Conservation (phyloP, 2,113 vertebrate genomes). For the Osmerus eperlanus region DNA sequence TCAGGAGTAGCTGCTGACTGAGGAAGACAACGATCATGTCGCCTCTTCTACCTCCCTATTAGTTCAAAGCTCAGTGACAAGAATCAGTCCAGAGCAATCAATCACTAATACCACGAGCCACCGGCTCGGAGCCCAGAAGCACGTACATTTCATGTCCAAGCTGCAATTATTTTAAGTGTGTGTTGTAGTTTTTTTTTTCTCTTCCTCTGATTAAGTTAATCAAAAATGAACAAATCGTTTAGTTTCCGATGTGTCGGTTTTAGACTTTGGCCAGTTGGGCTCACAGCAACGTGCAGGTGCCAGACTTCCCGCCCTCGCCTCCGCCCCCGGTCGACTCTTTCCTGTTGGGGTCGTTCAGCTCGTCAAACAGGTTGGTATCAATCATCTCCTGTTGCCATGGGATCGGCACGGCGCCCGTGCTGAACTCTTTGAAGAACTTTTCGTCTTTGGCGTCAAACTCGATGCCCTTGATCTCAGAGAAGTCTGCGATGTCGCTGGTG, state of each 20-base stretch:
- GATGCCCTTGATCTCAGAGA: conserved; percentile 86
- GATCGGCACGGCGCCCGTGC: conserved; percentile 82
- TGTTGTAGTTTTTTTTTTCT: background rate
- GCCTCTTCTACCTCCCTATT: conserved; percentile 15
- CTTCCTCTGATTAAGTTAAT: background rate
- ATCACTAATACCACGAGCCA: conserved; percentile 32
- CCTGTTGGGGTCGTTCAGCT: conserved; percentile 85
- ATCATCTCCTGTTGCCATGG: conserved; percentile 90
- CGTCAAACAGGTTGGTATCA: conserved; percentile 85
- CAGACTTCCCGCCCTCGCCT: conserved; percentile 75
- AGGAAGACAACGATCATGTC: conserved; percentile 22
- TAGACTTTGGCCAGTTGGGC: conserved; percentile 4
- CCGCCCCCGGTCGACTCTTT: conserved; percentile 57
- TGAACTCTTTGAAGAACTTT: conserved; percentile 87
- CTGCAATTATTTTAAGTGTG: conserved; percentile 1
- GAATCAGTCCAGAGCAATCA: conserved; percentile 12
- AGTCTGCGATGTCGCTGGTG: conserved; percentile 84
- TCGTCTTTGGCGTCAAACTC: conserved; percentile 86
- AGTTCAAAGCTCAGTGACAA: conserved; percentile 15
- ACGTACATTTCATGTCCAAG: background rate
- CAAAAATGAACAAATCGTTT: conserved; percentile 31
- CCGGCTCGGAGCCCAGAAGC: conserved; percentile 4
- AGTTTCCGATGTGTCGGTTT: conserved; percentile 1
- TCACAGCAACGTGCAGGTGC: conserved; percentile 85
- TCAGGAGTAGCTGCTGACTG: conserved; percentile 33